Percentiles rank a stretch among this genome's conserved stretches.
Evolutionary conservation across 2,888 invertebrate species (phyloP).

Genomic region (Lepidocyrtoides sp.): DNA sequence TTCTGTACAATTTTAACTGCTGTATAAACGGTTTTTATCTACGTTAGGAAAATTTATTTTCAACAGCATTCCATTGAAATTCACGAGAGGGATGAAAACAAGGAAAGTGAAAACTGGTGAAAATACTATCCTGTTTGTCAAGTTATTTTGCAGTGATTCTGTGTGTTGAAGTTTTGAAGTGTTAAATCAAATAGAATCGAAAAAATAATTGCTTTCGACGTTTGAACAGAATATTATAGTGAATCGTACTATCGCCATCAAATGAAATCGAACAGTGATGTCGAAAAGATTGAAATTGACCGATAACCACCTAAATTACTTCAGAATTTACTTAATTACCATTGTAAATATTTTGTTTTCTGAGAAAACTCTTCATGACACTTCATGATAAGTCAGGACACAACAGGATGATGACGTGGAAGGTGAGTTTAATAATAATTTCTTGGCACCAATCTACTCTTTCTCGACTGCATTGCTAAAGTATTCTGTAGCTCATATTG

Average conservation of each 20-base stretch:
- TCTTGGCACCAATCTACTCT: not conserved
- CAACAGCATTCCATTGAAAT: not conserved
- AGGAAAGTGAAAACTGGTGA: not conserved
- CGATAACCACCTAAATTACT: not conserved
- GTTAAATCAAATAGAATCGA: not conserved
- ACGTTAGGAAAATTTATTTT: not conserved
- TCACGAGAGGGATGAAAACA: not conserved
- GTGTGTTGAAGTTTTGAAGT: not conserved
- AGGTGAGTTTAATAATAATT: constrained; percentile 51
- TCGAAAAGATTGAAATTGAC: not conserved
- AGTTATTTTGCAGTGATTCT: constrained; percentile 1
- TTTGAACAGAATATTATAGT: no score
- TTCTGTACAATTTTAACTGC: not conserved
- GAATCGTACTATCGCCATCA: no score
- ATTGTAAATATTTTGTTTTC: not conserved
- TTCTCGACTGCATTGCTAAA: not conserved
- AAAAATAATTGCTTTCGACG: not conserved
- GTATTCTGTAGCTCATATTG: not conserved
- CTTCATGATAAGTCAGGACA: not conserved
- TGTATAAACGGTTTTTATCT: not conserved
- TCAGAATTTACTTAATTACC: not conserved
- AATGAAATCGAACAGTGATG: not conserved
- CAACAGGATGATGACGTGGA: constrained; percentile 66
- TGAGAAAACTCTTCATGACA: not conserved
- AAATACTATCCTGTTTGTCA: not conserved